Evolutionary conservation across 2,797 vertebrate genomes (phyloP), one percentile per base, ranked within the genome.

Genomic region (Zenarchopterus dispar): DNA sequence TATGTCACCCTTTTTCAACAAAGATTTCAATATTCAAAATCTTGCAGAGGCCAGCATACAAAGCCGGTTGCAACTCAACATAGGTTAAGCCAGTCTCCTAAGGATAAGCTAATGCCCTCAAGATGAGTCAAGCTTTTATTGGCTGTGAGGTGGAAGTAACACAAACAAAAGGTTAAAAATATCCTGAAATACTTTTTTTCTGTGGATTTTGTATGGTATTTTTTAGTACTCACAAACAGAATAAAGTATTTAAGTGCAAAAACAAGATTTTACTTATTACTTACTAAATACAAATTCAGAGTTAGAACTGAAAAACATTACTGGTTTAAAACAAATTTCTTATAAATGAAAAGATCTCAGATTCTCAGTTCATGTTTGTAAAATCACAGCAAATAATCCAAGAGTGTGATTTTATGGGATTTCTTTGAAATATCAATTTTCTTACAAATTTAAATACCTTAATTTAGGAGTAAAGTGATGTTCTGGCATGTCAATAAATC

Each of bases 1-100:
- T 91, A 86, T 84, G 77, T 90, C 88, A 91, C 66, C 73, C 83
- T 92, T 91, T 81, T 88, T 86, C 85, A 77, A 84, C 80, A 81
- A 73, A 87, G 82, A 92, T 88, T 82, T 89, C 87, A 91, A 93
- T 91, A 92, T 92, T 92, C 84, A 87, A 75, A 88, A 88, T 62
- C 72, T 61, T 70, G 55, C 67, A 53, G 63, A 62, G 76, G 56
- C 56, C 18, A 39, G 28, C 42, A 39, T 15, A 63, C 50, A 54
- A 74, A 78, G 75, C 61, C 75, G 62, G 73, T n/a, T 78, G 80
- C 84, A 67, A 58, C 60, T 28, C 8, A 65, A 70, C 70, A 82
- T 23, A 68, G 73, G 76, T 81, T 76, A 75, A 66, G 80, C 74
- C 73, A 19, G 56, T 42, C 43, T 76, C 56, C 36, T 23, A 21